A percentile compares a stretch with the other conserved stretches of the same genome.
These are phyloP conservation scores for Ophiothrix spiculata DNA, from an alignment of 35 echinoderm and acorn worm genomes.

Conservation along the genomic window DNA sequence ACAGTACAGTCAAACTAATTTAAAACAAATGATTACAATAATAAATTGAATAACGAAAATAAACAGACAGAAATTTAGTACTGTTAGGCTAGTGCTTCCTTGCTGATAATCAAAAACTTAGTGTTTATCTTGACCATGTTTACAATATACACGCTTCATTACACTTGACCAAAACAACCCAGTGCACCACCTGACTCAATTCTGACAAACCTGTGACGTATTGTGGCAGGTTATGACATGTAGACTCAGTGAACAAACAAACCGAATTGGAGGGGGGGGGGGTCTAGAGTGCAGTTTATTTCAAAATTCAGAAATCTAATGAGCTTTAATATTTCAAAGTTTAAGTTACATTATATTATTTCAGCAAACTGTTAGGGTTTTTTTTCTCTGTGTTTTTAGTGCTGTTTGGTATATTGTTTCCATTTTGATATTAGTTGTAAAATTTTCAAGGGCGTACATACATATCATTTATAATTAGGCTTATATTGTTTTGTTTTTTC, in stretches of 20 bases:
- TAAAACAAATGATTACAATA: background rate
- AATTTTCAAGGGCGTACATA: too few relatives aligned
- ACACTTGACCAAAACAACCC: background rate
- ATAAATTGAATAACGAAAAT: background rate
- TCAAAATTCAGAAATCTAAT: too few relatives aligned
- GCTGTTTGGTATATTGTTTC: too few relatives aligned
- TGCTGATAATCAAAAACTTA: background rate
- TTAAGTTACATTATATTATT: too few relatives aligned
- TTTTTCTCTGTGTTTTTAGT: too few relatives aligned
- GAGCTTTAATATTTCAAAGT: too few relatives aligned
- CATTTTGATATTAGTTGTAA: too few relatives aligned
- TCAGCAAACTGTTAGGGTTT: too few relatives aligned
- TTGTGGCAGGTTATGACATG: background rate
- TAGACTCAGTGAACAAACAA: background rate
- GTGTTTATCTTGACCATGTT: conserved; percentile 4
- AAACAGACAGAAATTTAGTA: background rate
- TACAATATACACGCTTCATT: conserved; percentile 3
- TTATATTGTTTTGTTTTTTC: too few relatives aligned
- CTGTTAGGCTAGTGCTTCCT: background rate
- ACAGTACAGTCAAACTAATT: background rate
- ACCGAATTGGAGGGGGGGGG: background rate
- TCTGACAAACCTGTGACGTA: background rate
- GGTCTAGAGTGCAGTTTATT: background rate
- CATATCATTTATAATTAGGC: too few relatives aligned
- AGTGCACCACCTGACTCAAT: background rate